Percentiles rank a stretch among this genome's conserved stretches.
These are phyloP conservation scores for Thamnophis sirtalis DNA, from an alignment of 2,113 vertebrate genomes.

Conservation along the genomic window DNA sequence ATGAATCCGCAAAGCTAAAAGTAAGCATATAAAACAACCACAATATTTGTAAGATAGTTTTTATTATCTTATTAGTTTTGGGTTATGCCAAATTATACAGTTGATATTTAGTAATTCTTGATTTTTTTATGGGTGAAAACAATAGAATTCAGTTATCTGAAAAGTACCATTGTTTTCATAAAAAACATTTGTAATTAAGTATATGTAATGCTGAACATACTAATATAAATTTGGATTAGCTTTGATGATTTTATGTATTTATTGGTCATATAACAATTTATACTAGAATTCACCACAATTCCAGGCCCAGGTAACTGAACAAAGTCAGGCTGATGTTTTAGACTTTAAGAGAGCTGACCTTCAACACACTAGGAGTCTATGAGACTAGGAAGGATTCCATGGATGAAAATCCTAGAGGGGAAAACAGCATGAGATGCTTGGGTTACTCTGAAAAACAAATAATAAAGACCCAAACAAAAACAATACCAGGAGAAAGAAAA, in stretches of 20 bases:
- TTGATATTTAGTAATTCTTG: neutral
- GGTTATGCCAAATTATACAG: neutral
- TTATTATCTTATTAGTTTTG: neutral
- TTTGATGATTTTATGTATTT: neutral
- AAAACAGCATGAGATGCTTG: no score
- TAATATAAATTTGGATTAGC: neutral
- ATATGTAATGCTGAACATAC: neutral
- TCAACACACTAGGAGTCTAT: no score
- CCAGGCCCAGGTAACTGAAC: no score
- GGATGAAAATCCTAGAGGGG: no score
- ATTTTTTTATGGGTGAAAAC: neutral
- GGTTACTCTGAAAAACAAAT: no score
- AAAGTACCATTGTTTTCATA: neutral
- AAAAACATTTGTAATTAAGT: neutral
- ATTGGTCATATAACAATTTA: neutral
- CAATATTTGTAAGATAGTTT: neutral
- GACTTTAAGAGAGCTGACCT: no score
- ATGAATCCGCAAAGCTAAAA: constrained; percentile 84
- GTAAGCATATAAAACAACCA: constrained; percentile 1
- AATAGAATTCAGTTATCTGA: neutral
- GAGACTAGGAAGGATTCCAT: no score
- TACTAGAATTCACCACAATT: no score
- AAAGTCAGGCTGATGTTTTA: no score
- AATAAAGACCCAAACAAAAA: no score
- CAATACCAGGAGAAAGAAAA: no score